Percentiles rank a stretch among this genome's conserved stretches.
phyloP scores from a whole-genome alignment of 2,888 invertebrate species.

The Andrena marginata region DNA sequence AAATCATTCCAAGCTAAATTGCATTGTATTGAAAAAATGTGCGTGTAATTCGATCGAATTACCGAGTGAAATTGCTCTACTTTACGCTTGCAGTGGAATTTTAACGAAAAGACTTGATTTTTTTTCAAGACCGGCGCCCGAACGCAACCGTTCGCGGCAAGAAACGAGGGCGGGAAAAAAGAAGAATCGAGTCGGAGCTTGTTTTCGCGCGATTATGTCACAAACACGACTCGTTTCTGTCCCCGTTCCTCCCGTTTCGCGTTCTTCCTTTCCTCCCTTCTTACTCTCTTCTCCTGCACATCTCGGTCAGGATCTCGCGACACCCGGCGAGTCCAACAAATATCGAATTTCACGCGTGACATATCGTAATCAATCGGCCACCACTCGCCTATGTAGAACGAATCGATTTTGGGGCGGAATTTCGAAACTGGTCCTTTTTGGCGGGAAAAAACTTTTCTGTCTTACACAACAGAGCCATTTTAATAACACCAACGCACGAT shows the following conservation, averaged over 20 bases:
- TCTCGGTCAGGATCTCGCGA: constrained; percentile 19
- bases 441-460: constrained; percentile 4
- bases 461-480: constrained; percentile 17
- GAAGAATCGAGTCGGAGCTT: constrained; percentile 26
- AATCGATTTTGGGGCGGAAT: constrained; percentile 45
- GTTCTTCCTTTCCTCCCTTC: not conserved
- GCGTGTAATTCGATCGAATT: no score
- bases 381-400: constrained; percentile 38
- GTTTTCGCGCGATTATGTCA: constrained; percentile 64
- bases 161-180: constrained; percentile 29
- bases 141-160: constrained; percentile 33
- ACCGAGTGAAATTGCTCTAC: not conserved
- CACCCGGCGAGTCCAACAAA: constrained; percentile 14
- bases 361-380: constrained; percentile 29
- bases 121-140: constrained; percentile 1
- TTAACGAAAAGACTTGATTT: constrained; percentile 17
- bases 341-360: constrained; percentile 60
- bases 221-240: constrained; percentile 45
- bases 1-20: no score
- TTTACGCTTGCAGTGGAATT: not conserved
- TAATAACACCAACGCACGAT: constrained; percentile 2
- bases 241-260: constrained; percentile 18
- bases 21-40: no score
- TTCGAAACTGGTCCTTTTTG: constrained; percentile 32
- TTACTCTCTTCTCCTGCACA: not conserved